Evolutionary conservation across 2,797 vertebrate species (phyloP).

Genomic region (Danio kyathit): DNA sequence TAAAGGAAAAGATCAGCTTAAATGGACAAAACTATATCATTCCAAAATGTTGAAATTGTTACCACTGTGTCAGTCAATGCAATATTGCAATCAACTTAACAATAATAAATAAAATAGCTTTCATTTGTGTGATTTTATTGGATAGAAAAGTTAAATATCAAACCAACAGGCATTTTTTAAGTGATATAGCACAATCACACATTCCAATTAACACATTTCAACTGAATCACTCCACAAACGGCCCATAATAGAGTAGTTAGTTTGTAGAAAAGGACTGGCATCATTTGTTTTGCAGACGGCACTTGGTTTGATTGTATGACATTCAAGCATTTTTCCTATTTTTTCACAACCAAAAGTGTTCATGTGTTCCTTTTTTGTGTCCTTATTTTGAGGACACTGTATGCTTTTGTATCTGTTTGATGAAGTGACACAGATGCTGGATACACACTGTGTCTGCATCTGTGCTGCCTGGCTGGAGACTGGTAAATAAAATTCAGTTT

Average conservation of each 20-base stretch:
- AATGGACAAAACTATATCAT: too few relatives aligned
- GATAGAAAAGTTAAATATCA: background rate
- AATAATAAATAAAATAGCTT: background rate
- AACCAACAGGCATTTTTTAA: background rate
- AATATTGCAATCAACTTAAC: too few relatives aligned
- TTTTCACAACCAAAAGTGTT: background rate
- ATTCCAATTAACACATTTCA: background rate
- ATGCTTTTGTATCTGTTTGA: conserved; percentile 20
- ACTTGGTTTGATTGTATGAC: background rate
- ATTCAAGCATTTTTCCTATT: background rate
- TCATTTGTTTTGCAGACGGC: conserved; percentile 3
- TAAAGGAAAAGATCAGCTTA: background rate
- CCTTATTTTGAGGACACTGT: conserved; percentile 2
- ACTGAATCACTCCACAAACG: background rate
- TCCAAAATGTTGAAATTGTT: too few relatives aligned
- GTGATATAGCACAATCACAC: background rate
- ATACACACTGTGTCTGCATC: conserved; percentile 32
- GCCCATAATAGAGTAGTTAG: background rate
- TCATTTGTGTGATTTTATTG: background rate
- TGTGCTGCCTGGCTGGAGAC: conserved; percentile 33
- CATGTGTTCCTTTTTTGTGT: background rate
- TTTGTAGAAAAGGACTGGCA: background rate
- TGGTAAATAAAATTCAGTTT: conserved; percentile 49
- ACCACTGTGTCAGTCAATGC: background rate
- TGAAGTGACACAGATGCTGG: conserved; percentile 33